Evolutionary conservation across 2,113 vertebrate genomes (phyloP), one percentile per base, ranked within the genome.

Genomic region (Pygoscelis antarcticus): DNA sequence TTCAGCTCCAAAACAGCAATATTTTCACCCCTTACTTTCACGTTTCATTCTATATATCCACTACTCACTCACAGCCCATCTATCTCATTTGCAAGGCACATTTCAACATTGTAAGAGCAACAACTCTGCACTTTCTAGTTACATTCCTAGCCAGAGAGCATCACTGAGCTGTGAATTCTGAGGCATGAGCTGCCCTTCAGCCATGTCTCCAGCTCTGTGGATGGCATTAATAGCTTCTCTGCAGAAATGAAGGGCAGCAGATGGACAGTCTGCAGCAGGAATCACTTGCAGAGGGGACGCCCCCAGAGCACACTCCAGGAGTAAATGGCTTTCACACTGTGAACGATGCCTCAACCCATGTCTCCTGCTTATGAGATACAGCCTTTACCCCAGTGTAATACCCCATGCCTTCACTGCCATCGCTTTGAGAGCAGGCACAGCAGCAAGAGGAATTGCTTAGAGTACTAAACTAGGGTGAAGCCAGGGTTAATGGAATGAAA

Each of bases 1-100:
- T 96, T 93, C 61, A 42, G 88, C 91, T 98, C 72, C 72, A 21
- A 96, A 95, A 83, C 79, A 93, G 76, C 58, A 87, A 64, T 87
- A 85, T 87, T 96, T 83, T 89, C 75, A 94, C 52, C 80, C 70
- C 42, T 87, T 84, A 34, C 74, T 87, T 87, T 87, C 85, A 68
- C 61, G 74, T 91, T 83, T 72, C 42, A 23, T 70, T 87, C 61
- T 74, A 7, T 60, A 60, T 65, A 84, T 65, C 51, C 55, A 65
- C 81, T 70, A 51, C 70, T 83, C 60, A 65, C 40, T 90, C 60
- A 58, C 38, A 93, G 60, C 52, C 66, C 65, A 66, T 75, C 49
- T 75, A 30, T 74, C 62, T 66, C 54, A 51, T 46, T 71, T 81
- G 60, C 83, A 81, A 90, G 83, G 47, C 42, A 74, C 42, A 62